phyloP scores from a whole-genome alignment of 2,113 vertebrate species.

The Pseudorectes ferrugineus region DNA sequence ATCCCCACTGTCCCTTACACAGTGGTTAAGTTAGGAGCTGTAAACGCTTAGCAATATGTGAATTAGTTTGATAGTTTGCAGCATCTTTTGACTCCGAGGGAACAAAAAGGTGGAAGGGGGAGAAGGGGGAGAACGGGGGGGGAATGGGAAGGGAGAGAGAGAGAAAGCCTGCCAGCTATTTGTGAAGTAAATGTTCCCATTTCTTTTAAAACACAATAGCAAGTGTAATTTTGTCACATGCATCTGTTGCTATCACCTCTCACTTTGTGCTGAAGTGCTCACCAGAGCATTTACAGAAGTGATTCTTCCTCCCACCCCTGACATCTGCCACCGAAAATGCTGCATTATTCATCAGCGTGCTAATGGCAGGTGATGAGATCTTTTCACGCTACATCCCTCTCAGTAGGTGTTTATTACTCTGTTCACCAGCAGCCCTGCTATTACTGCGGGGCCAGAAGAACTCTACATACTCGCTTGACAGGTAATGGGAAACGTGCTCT shows the following conservation, averaged over 20 bases:
- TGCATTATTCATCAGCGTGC: conserved; percentile 84
- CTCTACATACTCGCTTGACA: conserved; percentile 80
- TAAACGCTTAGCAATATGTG: background rate
- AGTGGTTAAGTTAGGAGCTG: background rate
- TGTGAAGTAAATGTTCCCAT: conserved; percentile 74
- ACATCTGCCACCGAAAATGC: conserved; percentile 81
- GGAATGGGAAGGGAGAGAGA: background rate
- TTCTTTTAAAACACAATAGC: conserved; percentile 79
- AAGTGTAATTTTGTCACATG: conserved; percentile 79
- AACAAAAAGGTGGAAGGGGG: background rate
- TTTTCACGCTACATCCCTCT: conserved; percentile 84
- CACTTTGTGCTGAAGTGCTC: conserved; percentile 79
- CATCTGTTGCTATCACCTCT: conserved; percentile 79
- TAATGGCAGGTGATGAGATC: conserved; percentile 89
- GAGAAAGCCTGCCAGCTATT: conserved; percentile 64
- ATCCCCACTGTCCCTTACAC: background rate
- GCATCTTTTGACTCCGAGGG: conserved; percentile 42
- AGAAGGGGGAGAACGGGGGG: background rate
- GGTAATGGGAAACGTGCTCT: conserved; percentile 82
- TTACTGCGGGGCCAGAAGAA: conserved; percentile 80
- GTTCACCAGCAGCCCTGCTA: conserved; percentile 83
- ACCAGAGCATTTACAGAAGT: conserved; percentile 77
- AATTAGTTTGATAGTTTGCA: conserved; percentile 33
- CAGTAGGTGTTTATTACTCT: conserved; percentile 86
- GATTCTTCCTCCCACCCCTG: conserved; percentile 78